Evolutionary conservation across 2,113 vertebrate genomes (phyloP), one percentile per base, ranked within the genome.

Genomic region (Dascyllus trimaculatus): DNA sequence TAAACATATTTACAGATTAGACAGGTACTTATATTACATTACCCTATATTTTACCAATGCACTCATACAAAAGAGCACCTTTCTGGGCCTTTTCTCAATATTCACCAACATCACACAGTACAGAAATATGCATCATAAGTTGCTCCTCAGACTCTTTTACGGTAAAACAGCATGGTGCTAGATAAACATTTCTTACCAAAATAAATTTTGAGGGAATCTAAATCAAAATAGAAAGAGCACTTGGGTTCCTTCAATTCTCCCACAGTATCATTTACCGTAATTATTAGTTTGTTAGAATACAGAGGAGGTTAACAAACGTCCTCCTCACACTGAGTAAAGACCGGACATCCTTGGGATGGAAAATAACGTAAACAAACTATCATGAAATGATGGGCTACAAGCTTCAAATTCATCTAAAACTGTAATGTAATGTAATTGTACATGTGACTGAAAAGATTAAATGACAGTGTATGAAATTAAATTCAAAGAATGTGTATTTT

Each of bases 151-250:
- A 48, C 6, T 13, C 24, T 62, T 75, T 70, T 70, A 58, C 62
- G 58, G 71, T 78, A 49, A 24, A 54, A 22, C 4, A 25, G 35
- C 11, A 18, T 46, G 15, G 62, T 75, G 21, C 21, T 48, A 71
- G 5, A 24, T 61, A 49, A 11, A 73, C 49, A 53, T 80, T 70
- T 75, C 6, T 64, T 62, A 69, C 17, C 61, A 78, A 80, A 84
- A 78, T 68, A 82, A 57, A 81, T 69, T 70, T 35, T 65, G 15
- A 70, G 49, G 17, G 26, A 54, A 52, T 78, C 52, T 18, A 21
- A 86, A 74, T 68, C 71, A 52, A 24, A 51, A 53, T 53, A 67
- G 13, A 81, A 92, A 93, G 89, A 91, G 89, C 89, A 93, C 90
- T 91, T 94, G 46, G 81, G 87, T 87, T 88, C 46, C 40, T 75